phyloP scores from a whole-genome alignment of 2,797 vertebrate species.

The Cephalopachus bancanus region DNA sequence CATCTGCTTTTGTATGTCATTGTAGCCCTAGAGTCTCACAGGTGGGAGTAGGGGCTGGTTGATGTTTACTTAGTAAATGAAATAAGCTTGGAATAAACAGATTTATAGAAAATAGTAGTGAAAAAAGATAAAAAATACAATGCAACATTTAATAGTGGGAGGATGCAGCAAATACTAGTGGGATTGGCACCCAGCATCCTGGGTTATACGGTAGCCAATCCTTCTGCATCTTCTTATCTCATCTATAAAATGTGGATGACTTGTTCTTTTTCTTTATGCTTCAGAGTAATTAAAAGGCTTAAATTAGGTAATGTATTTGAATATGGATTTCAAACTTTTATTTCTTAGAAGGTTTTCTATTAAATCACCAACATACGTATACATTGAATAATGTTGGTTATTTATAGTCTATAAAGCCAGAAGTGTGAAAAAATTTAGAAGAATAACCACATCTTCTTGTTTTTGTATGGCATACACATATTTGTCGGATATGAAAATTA shows the following conservation, averaged over 20 bases:
- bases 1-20: not conserved
- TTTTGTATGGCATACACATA: not conserved
- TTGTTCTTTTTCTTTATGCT: not conserved
- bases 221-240: not conserved
- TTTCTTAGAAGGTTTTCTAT: not conserved
- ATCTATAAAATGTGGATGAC: not conserved
- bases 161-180: not conserved
- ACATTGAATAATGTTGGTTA: not conserved
- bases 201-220: not conserved
- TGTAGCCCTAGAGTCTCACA: not conserved
- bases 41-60: not conserved
- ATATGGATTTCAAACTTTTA: not conserved
- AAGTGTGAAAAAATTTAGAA: not conserved
- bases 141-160: not conserved
- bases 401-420: not conserved
- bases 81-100: not conserved
- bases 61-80: not conserved
- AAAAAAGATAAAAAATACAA: slow-evolving; percentile 28
- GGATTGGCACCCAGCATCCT: not conserved
- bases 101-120: not conserved
- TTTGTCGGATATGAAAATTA: not conserved
- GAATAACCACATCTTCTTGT: not conserved
- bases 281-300: not conserved
- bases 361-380: not conserved
- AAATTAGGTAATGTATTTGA: slow-evolving; percentile 27